A percentile compares a stretch with the other conserved stretches of the same genome.
Conservation (phyloP, 2,797 vertebrate genomes). For the Anguilla anguilla region DNA sequence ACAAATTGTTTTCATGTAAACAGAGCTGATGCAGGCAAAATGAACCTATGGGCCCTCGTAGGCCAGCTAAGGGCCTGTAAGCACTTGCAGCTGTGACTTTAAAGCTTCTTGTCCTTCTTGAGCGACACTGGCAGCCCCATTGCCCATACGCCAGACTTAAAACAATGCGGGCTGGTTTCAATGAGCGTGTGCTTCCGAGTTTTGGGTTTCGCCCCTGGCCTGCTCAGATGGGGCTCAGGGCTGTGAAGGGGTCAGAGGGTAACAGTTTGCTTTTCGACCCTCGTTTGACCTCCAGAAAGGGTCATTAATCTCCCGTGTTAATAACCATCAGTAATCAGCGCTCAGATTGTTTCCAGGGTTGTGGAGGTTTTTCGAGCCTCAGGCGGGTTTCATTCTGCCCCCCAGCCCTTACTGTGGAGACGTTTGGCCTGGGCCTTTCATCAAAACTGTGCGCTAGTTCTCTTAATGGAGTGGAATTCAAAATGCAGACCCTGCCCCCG, state of each 20-base stretch:
- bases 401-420: not conserved
- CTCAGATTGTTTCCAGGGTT: conserved; percentile 14
- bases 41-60: not conserved
- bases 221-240: conserved; percentile 3
- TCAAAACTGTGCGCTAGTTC: not conserved
- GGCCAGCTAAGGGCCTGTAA: not conserved
- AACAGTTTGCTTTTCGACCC: conserved; percentile 20
- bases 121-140: not conserved
- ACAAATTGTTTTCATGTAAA: conserved; percentile 16
- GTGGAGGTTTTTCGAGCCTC: not conserved
- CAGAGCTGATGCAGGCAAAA: not conserved
- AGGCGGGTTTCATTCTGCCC: conserved; percentile 8
- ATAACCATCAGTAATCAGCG: conserved; percentile 7
- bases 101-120: conserved; percentile 2
- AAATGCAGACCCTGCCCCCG: not conserved
- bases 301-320: conserved; percentile 21
- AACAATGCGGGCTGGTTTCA: not conserved
- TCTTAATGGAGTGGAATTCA: conserved; percentile 13
- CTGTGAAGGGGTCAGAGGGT: conserved; percentile 3
- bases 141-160: not conserved
- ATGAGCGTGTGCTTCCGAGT: not conserved
- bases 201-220: not conserved
- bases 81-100: conserved; percentile 7
- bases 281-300: conserved; percentile 5
- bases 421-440: conserved; percentile 8